phyloP scores from a whole-genome alignment of 2,113 vertebrate species.

The Psephotus haematonotus region DNA sequence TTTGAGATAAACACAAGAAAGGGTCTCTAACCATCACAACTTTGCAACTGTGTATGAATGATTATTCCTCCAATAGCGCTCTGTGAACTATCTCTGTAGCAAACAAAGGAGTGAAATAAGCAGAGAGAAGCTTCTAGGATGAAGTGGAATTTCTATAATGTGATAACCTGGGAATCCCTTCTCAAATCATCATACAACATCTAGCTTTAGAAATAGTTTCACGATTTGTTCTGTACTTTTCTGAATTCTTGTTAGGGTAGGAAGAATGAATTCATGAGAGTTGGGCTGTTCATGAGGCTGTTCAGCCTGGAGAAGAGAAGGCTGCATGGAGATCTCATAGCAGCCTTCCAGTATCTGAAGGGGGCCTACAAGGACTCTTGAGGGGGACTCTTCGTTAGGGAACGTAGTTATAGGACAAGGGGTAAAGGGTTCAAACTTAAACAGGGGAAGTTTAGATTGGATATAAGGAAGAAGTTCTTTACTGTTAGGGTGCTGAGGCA shows the following conservation, averaged over 20 bases:
- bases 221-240: not conserved
- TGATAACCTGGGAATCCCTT: not conserved
- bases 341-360: too few relatives aligned
- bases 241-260: not conserved
- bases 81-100: not conserved
- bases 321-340: too few relatives aligned
- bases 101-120: not conserved
- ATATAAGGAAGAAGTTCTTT: too few relatives aligned
- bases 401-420: too few relatives aligned
- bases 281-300: too few relatives aligned
- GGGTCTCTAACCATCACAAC: not conserved
- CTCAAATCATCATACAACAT: not conserved
- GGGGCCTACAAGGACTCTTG: too few relatives aligned
- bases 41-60: not conserved
- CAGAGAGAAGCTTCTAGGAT: not conserved
- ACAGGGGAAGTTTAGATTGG: too few relatives aligned
- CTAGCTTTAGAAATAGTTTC: not conserved
- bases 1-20: not conserved
- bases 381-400: too few relatives aligned
- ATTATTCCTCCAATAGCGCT: not conserved
- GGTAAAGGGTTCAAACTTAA: too few relatives aligned
- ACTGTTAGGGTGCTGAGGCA: too few relatives aligned
- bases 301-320: too few relatives aligned
- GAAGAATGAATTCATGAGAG: too few relatives aligned
- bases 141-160: not conserved